Conservation (phyloP, 2,888 invertebrate genomes). For the Apotomis capreana region DNA sequence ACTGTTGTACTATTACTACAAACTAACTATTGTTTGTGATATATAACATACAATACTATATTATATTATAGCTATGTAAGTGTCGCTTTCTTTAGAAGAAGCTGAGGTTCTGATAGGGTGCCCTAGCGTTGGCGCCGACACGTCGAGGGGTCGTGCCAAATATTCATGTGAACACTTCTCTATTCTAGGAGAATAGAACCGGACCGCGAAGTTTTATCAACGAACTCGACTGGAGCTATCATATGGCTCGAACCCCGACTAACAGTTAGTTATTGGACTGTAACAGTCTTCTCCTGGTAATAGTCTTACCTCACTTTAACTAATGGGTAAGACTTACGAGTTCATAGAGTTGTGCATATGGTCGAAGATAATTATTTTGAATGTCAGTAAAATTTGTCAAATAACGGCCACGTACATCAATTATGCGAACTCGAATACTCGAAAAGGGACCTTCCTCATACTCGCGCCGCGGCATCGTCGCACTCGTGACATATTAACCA, state of each 20-base stretch:
- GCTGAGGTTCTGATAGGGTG: conserved; percentile 55
- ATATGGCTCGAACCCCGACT: background rate
- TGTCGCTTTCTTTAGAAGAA: conserved; percentile 67
- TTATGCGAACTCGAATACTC: background rate
- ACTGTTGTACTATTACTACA: conserved; percentile 53
- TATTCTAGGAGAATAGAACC: background rate
- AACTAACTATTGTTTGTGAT: conserved; percentile 50
- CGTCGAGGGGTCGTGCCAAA: conserved; percentile 55
- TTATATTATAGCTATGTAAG: conserved; percentile 46
- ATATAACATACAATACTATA: conserved; percentile 40
- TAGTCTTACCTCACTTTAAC: no score
- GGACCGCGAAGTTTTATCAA: background rate
- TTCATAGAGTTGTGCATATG: background rate
- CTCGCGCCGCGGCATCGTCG: background rate
- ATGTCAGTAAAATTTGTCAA: no score
- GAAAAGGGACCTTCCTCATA: background rate
- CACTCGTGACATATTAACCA: background rate
- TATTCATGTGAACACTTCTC: conserved; percentile 10
- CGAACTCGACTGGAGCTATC: background rate
- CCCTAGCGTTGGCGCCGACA: conserved; percentile 49
- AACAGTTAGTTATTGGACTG: no score
- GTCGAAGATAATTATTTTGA: background rate
- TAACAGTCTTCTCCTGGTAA: no score
- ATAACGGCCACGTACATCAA: background rate
- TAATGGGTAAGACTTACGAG: background rate